phyloP scores from a whole-genome alignment of 2,888 invertebrate species.

The Diabrotica balteata region DNA sequence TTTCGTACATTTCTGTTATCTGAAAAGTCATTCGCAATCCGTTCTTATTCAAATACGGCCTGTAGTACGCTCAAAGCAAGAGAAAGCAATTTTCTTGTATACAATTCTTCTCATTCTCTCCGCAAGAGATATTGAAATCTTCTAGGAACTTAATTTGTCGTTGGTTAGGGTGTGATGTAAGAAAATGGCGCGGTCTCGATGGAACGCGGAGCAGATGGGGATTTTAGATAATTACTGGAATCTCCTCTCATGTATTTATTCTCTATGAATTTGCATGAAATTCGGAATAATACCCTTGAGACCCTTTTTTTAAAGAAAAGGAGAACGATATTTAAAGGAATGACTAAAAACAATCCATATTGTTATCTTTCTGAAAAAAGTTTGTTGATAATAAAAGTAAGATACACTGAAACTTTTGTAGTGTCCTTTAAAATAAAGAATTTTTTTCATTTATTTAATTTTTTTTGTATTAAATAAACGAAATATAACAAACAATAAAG shows the following conservation, averaged over 20 bases:
- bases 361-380: no score
- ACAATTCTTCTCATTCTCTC: conserved; percentile 1
- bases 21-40: not conserved
- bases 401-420: no score
- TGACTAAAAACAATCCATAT: no score
- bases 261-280: not conserved
- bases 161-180: not conserved
- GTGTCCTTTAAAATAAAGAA: no score
- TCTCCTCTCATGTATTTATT: not conserved
- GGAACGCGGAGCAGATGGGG: not conserved
- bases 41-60: not conserved
- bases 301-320: no score
- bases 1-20: no score
- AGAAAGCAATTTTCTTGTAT: conserved; percentile 5
- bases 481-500: no score
- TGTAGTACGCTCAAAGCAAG: not conserved
- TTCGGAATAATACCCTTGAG: not conserved
- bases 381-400: no score
- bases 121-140: not conserved
- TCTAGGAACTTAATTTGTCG: conserved; percentile 1
- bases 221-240: not conserved
- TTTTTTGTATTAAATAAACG: no score
- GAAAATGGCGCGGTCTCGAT: not conserved
- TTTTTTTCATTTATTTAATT: no score
- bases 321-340: no score